Base-by-base conservation (phyloP, 2,797 vertebrate species). In the Distichodus sexfasciatus region DNA sequence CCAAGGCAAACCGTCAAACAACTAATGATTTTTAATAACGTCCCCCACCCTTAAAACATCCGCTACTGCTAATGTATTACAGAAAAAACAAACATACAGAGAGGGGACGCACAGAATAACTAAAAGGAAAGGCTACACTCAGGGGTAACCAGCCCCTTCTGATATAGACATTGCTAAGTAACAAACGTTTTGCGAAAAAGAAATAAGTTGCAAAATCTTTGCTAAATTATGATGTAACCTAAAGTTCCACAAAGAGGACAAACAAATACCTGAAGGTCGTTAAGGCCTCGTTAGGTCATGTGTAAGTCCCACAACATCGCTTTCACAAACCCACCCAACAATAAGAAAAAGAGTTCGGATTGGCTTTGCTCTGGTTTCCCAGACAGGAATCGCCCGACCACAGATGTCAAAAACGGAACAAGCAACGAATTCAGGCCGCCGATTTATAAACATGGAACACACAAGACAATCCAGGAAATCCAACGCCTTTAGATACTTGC, bases 131-230 rank as follows among this genome's bases (percentile, higher is more conserved):
- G 55, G 21, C 38, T 3, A 7, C 28, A 29, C 12, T 31, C 36
- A 64, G 65, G 70, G 86, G 87, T 84, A 83, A 80, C 83, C 87
- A 86, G 87, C 87, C 90, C 87, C 84, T 69, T 73, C 51, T 53
- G 26, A 58, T 69, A 57, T 83, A 51, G 66, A 71, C 68, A 44
- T 19, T 44, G 3, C 1, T 7, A 24, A 24, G 19, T 26, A 2
- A 26, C 12, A 4, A 4, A 4, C 4, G 23, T 70, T 65, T 68
- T 58, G 50, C 55, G 57, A 62, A 59, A 62, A 54, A 28, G 57
- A 76, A 71, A 78, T 73, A 73, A 73, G 73, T 75, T 76, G n/a
- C 4, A n/a, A 4, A 51, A 26, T 0, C 3, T 5, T n/a, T 51
- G 11, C 11, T 33, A 15, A 12, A 17, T 11, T 19, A 1, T 11